Evolutionary conservation across 1,140 invertebrate species (phyloP).

Genomic region (Choristoneura fumiferana): DNA sequence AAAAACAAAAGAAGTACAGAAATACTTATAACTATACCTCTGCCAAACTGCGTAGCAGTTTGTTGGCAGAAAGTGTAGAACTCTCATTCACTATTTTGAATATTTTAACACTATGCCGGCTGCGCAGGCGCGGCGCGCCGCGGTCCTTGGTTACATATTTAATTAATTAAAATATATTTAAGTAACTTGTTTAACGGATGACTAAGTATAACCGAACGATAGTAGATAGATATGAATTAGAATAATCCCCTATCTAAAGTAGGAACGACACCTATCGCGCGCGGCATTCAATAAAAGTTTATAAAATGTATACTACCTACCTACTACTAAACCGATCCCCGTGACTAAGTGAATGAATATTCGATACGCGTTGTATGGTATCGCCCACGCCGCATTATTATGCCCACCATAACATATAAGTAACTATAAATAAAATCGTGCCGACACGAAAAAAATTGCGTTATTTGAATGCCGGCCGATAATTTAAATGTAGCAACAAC

Average conservation of each 20-base stretch:
- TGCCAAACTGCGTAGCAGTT: no score
- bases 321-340: conserved; percentile 38
- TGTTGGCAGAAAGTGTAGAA: no score
- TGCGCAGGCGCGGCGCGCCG: no score
- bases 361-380: conserved; percentile 50
- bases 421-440: conserved; percentile 75
- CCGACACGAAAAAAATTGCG: conserved; percentile 76
- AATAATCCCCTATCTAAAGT: conserved; percentile 2
- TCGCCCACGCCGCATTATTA: conserved; percentile 62
- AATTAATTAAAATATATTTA: no score
- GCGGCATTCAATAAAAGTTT: conserved; percentile 25
- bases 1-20: no score
- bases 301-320: conserved; percentile 33
- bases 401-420: conserved; percentile 56
- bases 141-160: no score
- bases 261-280: conserved; percentile 7
- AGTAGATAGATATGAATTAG: no score
- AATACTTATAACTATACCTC: no score
- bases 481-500: conserved; percentile 79
- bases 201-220: no score
- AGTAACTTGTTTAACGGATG: no score
- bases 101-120: no score
- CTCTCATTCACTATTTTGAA: no score
- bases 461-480: conserved; percentile 77
- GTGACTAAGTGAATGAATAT: conserved; percentile 51